Base-by-base conservation (phyloP, 2,113 vertebrate species). In the Caranx ignobilis region DNA sequence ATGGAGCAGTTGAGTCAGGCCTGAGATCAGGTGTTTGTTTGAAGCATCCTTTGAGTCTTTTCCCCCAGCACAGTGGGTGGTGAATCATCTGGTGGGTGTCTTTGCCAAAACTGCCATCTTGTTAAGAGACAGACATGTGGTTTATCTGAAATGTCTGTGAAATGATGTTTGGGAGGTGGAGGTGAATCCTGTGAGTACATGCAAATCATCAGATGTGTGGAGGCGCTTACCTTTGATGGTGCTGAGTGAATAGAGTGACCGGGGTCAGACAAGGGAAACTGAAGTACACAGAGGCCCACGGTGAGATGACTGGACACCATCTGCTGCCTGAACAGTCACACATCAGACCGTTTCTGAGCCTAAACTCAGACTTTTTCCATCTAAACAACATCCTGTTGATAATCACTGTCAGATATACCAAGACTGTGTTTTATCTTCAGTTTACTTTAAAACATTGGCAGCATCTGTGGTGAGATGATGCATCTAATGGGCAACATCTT, bases 71-170 rank as follows among this genome's bases (percentile, higher is more conserved):
- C 19, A 47, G 26, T 79, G 73, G 70, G 68, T 73, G 77, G 69
- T 73, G 75, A 75, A 71, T 78, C 64, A 55, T 62, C 6, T 77
- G 26, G 81, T 83, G 69, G 75, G 81, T 76, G 85, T 56, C 61
- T 83, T 76, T 79, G 81, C 65, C 73, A 77, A 71, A 77, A 45
- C 5, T 67, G 41, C 5, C 45, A 41, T 73, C 62, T 60, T 69
- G 56, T 37, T 31, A 50, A 69, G 41, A 64, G 75, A 61, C 81
- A 67, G 79, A 73, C 50, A 45, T n/a, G 34, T 18, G 41, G 34
- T 63, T 62, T 54, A 21, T 21, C 18, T 11, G 32, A 71, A 37
- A 73, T 66, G 54, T 80, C 57, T 54, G 39, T 43, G 32, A 11
- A 15, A 41, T 75, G 45, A 50, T 5, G 50, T 21, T 54, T 50